Conservation (phyloP, 64 coral and sea anemone species). For the Dendrophyllia cribrosa region DNA sequence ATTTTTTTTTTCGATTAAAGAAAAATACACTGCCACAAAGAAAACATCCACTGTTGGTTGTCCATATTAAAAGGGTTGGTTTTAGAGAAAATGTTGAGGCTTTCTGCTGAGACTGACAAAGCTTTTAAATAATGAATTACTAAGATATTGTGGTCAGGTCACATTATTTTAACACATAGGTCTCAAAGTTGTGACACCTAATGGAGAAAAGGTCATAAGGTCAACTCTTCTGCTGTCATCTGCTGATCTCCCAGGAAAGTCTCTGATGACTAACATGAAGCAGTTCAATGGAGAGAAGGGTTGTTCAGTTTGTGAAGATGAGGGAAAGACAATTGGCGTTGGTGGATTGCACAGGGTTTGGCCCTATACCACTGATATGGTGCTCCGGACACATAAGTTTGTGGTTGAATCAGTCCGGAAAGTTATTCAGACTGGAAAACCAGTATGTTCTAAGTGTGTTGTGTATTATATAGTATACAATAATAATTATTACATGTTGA, state of each 20-base stretch:
- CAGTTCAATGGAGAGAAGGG: conserved; percentile 53
- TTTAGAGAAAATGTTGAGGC: too few relatives aligned
- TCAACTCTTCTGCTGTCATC: conserved; percentile 62
- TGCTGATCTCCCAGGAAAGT: conserved; percentile 63
- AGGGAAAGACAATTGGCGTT: conserved; percentile 34
- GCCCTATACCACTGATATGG: conserved; percentile 59
- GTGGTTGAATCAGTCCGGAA: conserved; percentile 62
- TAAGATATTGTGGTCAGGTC: too few relatives aligned
- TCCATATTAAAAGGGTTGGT: too few relatives aligned
- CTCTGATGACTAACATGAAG: conserved; percentile 50
- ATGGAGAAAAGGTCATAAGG: conserved; percentile 25
- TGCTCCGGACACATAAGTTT: conserved; percentile 40
- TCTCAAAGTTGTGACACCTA: conserved; percentile 38
- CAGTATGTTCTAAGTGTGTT: background rate
- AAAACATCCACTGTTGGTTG: too few relatives aligned
- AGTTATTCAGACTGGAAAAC: conserved; percentile 59
- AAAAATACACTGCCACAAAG: background rate
- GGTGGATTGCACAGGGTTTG: conserved; percentile 59
- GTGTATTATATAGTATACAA: too few relatives aligned
- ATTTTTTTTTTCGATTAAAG: too few relatives aligned
- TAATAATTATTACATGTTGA: too few relatives aligned
- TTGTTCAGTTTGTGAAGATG: conserved; percentile 58
- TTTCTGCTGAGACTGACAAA: too few relatives aligned
- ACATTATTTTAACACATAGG: too few relatives aligned
- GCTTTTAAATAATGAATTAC: too few relatives aligned